A percentile compares a stretch with the other conserved stretches of the same genome.
These are phyloP conservation scores for Edolisoma coerulescens DNA, from an alignment of 2,113 vertebrate genomes.

Conservation along the genomic window DNA sequence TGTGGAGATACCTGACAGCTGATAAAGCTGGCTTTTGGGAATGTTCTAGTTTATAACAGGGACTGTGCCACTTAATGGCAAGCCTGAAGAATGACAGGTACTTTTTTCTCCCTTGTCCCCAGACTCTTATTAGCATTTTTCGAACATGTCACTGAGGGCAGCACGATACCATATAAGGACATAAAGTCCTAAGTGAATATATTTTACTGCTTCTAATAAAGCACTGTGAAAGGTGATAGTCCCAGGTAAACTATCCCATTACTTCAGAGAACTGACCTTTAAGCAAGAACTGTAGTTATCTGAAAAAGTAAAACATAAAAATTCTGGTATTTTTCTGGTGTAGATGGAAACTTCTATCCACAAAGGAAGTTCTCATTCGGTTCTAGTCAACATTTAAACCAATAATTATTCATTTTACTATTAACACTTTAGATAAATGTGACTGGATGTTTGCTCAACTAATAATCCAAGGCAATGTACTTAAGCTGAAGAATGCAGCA, in stretches of 20 bases:
- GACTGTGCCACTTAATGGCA: background rate
- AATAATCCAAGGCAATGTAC: background rate
- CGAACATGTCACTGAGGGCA: background rate
- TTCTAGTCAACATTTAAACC: background rate
- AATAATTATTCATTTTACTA: background rate
- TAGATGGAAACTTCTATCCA: background rate
- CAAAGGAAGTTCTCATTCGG: background rate
- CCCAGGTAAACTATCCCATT: background rate
- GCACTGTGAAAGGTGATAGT: background rate
- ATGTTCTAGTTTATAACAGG: background rate
- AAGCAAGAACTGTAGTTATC: background rate
- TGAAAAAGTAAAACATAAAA: background rate
- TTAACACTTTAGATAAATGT: background rate
- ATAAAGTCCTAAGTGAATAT: background rate
- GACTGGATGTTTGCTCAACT: background rate
- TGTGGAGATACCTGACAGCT: background rate
- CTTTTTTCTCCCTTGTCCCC: background rate
- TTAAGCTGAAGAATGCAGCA: background rate
- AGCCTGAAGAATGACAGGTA: background rate
- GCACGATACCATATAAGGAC: background rate
- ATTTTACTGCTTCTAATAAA: background rate
- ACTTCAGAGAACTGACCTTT: background rate
- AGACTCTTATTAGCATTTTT: background rate
- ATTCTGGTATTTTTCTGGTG: background rate
- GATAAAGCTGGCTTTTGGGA: background rate